phyloP scores from a whole-genome alignment of 1,140 invertebrate species.

The Gryllus bimaculatus region DNA sequence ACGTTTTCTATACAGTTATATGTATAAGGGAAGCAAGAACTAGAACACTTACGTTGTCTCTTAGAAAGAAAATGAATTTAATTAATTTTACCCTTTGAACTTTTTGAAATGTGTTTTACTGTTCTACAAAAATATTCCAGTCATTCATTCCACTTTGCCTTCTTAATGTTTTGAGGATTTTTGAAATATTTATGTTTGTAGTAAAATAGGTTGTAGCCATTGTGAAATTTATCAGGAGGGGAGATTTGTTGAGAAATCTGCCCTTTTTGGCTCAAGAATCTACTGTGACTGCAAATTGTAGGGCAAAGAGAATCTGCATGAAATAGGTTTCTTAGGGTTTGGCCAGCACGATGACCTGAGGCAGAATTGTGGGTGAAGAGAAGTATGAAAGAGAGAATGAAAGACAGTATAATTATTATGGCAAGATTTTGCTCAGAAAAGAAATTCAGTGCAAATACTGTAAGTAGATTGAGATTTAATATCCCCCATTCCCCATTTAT shows the following conservation, averaged over 20 bases:
- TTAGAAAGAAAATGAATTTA: background rate
- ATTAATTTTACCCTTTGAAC: conserved; percentile 13
- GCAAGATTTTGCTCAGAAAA: conserved; percentile 11
- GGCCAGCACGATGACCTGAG: background rate
- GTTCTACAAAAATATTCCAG: conserved; percentile 16
- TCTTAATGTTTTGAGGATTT: conserved; percentile 11
- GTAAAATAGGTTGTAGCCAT: conserved; percentile 10
- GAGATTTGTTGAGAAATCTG: background rate
- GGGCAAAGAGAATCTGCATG: background rate
- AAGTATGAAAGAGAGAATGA: conserved; percentile 6
- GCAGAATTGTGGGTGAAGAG: background rate
- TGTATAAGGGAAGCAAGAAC: conserved; percentile 8
- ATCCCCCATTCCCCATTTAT: conserved; percentile 15
- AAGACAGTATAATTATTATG: background rate
- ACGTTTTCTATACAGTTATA: conserved; percentile 9
- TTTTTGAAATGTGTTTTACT: conserved; percentile 16
- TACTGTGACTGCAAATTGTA: background rate
- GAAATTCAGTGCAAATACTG: conserved; percentile 19
- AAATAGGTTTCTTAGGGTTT: background rate
- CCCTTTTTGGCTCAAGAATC: background rate
- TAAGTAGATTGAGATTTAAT: conserved; percentile 14
- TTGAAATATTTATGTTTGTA: background rate
- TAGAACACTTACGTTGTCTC: conserved; percentile 13
- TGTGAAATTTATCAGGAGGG: background rate
- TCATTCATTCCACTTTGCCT: conserved; percentile 23